Evolutionary conservation across 2,113 vertebrate species (phyloP), one percentile per base, ranked within the genome.

Genomic region (Rhinopithecus roxellana): DNA sequence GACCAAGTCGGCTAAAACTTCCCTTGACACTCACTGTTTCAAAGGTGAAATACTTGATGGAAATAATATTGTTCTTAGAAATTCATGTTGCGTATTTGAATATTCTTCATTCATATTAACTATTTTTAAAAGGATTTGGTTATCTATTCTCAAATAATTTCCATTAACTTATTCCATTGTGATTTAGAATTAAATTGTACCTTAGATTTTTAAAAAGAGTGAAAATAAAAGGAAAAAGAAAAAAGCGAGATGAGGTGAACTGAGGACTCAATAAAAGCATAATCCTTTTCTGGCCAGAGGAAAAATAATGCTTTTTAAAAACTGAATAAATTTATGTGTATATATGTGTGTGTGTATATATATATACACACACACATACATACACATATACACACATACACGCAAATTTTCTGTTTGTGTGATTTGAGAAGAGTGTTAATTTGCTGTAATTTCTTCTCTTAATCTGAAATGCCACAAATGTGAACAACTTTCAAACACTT

Each of bases 81-180:
- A 95, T 75, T 92, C 27, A 35, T 45, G 72, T 67, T 93, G 57
- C n/a, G 6, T 94, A 77, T 92, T 89, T 96, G n/a, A 96, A 95
- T 89, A 87, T 86, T 92, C 89, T 96, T 74, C 8, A 3, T 96
- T 96, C 95, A 85, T 70, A 52, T 78, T 50, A 96, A 79, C 74
- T 93, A 43, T 89, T 95, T 93, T 97, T 45, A 67, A 96, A 95
- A 82, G 23, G 52, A 91, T 82, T 86, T 92, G 12, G 64, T 78
- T 98, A 80, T 97, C 90, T 97, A 17, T 81, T 93, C 80, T 97
- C 72, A 90, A 88, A 89, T 86, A 79, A 94, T 94, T 96, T 91
- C 67, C 72, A 96, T 95, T 94, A 97, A 94, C 52, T 93, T 82
- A 96, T 89, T 96, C 81, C 96, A 92, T 88, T 70, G 80, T 97